Evolutionary conservation across 2,797 vertebrate species (phyloP).

Genomic region (Cygnus olor): DNA sequence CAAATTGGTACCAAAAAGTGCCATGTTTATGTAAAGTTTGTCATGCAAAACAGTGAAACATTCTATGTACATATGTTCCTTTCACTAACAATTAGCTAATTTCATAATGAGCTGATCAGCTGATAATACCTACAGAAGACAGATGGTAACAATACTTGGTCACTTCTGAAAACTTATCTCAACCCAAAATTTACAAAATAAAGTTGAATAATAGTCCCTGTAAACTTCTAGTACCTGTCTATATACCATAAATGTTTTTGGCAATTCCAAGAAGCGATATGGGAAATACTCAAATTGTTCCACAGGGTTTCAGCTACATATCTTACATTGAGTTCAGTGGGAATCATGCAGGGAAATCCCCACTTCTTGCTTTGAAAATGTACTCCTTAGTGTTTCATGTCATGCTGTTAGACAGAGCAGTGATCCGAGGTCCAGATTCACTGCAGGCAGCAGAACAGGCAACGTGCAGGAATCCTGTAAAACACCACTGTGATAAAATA

Average conservation of each 20-base stretch:
- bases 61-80: neutral
- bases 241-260: slow-evolving; percentile 6
- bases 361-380: slow-evolving; percentile 43
- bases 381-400: slow-evolving; percentile 35
- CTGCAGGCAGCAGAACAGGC: slow-evolving; percentile 41
- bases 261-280: slow-evolving; percentile 9
- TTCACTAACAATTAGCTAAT: neutral
- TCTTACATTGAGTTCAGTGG: slow-evolving; percentile 26
- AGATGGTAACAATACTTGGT: neutral
- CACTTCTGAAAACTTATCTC: neutral
- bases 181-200: neutral
- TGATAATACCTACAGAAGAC: neutral
- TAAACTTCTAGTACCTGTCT: neutral
- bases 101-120: neutral
- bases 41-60: neutral
- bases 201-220: neutral
- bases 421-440: slow-evolving; percentile 55
- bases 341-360: slow-evolving; percentile 13
- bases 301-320: slow-evolving; percentile 8
- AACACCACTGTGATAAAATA: slow-evolving; percentile 50
- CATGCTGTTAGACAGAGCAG: slow-evolving; percentile 60
- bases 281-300: slow-evolving; percentile 48
- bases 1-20: neutral
- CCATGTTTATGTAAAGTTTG: neutral
- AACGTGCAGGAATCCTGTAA: slow-evolving; percentile 25